Percentiles rank a stretch among this genome's conserved stretches.
Conservation (phyloP, 1,140 invertebrate genomes). For the Lepidostoma basale region DNA sequence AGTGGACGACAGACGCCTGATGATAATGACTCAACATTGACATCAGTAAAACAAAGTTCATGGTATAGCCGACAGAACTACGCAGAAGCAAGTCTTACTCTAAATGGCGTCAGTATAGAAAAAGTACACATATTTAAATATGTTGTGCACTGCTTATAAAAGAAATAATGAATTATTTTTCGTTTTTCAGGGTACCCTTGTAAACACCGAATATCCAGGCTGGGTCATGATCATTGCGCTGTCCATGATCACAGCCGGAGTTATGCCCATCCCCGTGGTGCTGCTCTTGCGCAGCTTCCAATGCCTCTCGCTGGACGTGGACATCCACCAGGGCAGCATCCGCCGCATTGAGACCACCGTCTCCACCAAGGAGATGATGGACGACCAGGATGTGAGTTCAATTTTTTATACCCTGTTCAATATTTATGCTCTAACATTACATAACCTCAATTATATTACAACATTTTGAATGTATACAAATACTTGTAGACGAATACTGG, state of each 20-base stretch:
- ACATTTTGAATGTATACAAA: no score
- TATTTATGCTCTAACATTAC: conserved; percentile 13
- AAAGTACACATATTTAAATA: no score
- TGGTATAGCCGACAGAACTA: no score
- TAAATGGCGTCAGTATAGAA: no score
- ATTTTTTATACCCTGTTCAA: not conserved
- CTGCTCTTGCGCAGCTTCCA: conserved; percentile 83
- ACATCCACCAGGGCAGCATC: conserved; percentile 88
- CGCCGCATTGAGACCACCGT: conserved; percentile 87
- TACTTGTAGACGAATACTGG: no score
- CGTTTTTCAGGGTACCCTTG: conserved; percentile 68
- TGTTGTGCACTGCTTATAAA: no score
- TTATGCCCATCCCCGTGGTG: conserved; percentile 84
- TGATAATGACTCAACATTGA: no score
- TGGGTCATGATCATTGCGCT: conserved; percentile 85
- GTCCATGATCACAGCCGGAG: conserved; percentile 76
- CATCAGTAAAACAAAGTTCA: no score
- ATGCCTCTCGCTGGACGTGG: conserved; percentile 79
- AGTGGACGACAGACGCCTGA: no score
- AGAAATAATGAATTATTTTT: no score
- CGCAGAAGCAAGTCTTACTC: no score
- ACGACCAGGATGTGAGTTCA: conserved; percentile 85
- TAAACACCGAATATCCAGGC: conserved; percentile 75
- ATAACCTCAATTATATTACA: not conserved
- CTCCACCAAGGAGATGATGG: conserved; percentile 91